Base-by-base conservation (phyloP, 2,113 vertebrate species). In the Oreochromis aureus region DNA sequence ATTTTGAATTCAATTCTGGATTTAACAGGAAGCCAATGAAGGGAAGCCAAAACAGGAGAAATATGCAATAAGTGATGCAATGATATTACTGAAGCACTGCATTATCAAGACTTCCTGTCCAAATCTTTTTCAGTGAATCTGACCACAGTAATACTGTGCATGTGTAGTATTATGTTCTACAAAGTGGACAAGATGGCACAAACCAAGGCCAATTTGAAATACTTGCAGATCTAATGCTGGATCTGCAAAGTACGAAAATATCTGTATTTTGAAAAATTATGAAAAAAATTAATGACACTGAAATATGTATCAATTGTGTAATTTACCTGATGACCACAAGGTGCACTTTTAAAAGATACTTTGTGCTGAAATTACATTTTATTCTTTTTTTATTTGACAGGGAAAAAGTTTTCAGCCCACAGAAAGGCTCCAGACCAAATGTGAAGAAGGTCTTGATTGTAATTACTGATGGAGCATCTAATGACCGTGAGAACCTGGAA, bases 61-160 rank as follows among this genome's bases (percentile, higher is more conserved):
- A 22, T 22, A 22, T 22, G 22, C 22, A 22, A 22, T 22, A 22
- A 22, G 22, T 22, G 0, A 66, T 36, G 61, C 32, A 66, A 0
- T 39, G 32, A n/a, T 39, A 1, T 39, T 66, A 36, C 10, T 66
- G 18, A 66, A 66, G 6, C 61, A 36, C 4, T 66, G 32, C 61
- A 39, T 66, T 41, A 11, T 12, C 11, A 11, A 41, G 41, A 41
- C 41, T 12, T 41, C 2, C 10, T 5, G 4, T 41, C 10, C 39
- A 41, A 1, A 12, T 41, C 5, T 41, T 12, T 0, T 66, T 66
- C 61, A 36, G 61, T 63, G 61, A 66, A 36, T 66, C 61, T 66
- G 61, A 66, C 61, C 6, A 66, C 61, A 66, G 32, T 66, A 66
- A 66, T 39, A 39, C 18, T 0, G 18, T n/a, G 18, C 32, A 66